Evolutionary conservation across 2,888 invertebrate genomes (phyloP).

Genomic region (Dryobotodes eremita): DNA sequence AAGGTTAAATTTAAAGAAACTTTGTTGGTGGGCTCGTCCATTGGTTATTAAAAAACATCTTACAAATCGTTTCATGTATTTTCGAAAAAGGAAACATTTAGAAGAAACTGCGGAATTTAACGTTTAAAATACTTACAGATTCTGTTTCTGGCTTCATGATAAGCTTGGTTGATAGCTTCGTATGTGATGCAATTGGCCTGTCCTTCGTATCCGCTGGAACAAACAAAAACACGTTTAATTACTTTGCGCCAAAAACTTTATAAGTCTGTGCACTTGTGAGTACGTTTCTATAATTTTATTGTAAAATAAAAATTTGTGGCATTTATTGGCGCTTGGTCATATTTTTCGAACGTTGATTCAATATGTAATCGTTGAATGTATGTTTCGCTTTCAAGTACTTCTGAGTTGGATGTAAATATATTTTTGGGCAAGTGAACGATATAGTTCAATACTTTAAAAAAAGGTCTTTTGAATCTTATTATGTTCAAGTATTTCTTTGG

Average conservation of each 20-base stretch:
- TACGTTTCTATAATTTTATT: conserved; percentile 37
- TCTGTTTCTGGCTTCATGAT: conserved; percentile 96
- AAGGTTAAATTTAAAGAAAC: conserved; percentile 4
- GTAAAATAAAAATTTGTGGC: conserved; percentile 35
- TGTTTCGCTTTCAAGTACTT: conserved; percentile 9
- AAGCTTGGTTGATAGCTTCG: conserved; percentile 97
- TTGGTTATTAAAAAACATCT: conserved; percentile 7
- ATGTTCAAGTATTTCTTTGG: neutral
- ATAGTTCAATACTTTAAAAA: conserved; percentile 7
- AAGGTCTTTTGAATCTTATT: conserved; percentile 8
- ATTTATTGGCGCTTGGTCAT: conserved; percentile 31
- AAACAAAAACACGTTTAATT: conserved; percentile 69
- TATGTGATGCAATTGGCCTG: conserved; percentile 96
- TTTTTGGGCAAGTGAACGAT: conserved; percentile 1
- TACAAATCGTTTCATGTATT: conserved; percentile 4
- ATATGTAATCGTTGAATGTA: conserved; percentile 28
- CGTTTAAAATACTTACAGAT: conserved; percentile 93
- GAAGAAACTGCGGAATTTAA: conserved; percentile 4
- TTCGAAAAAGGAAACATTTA: conserved; percentile 14
- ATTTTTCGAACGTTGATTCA: conserved; percentile 25
- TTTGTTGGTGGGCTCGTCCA: neutral
- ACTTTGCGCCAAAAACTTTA: conserved; percentile 37
- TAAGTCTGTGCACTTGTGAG: conserved; percentile 10
- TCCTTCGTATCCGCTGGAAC: conserved; percentile 92
- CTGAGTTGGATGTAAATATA: neutral